A percentile compares a stretch with the other conserved stretches of the same genome.
Conservation (phyloP, 64 coral and sea anemone genomes). For the Platygyra sinensis region DNA sequence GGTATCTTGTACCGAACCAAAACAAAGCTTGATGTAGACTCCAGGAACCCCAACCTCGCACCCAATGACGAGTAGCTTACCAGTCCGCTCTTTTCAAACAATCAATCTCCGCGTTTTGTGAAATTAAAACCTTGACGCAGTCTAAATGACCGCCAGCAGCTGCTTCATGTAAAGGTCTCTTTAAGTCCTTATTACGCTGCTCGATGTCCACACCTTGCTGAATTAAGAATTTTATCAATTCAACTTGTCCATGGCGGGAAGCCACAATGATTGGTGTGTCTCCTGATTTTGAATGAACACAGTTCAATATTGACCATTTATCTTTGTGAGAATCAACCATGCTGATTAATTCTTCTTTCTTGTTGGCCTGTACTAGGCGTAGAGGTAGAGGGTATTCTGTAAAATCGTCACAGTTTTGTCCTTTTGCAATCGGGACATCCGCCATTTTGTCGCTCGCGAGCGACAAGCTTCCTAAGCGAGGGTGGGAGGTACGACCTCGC, state of each 20-base stretch:
- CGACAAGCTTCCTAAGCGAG: too few species aligned
- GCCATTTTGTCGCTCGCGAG: too few species aligned
- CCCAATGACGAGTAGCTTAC: conserved; percentile 32
- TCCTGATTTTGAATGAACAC: conserved; percentile 75
- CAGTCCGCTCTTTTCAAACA: conserved; percentile 96
- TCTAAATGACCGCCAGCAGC: conserved; percentile 71
- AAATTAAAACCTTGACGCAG: conserved; percentile 84
- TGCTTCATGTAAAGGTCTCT: conserved; percentile 93
- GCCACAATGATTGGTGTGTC: conserved; percentile 82
- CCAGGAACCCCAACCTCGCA: too few species aligned
- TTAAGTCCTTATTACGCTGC: conserved; percentile 87
- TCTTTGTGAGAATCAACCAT: conserved; percentile 51
- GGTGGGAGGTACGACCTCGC: too few species aligned
- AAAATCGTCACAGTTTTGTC: not conserved
- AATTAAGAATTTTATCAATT: conserved; percentile 66
- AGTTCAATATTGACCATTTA: conserved; percentile 60
- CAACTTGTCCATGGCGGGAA: conserved; percentile 69
- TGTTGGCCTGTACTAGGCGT: conserved; percentile 75
- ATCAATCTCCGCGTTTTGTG: conserved; percentile 87
- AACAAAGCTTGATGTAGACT: too few species aligned
- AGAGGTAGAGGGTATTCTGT: conserved; percentile 68
- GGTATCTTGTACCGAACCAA: too few species aligned
- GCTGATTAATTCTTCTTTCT: conserved; percentile 66
- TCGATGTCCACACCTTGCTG: conserved; percentile 78
- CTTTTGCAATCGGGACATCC: not conserved